phyloP scores from a whole-genome alignment of 2,797 vertebrate genomes.

The Antennarius maculatus region DNA sequence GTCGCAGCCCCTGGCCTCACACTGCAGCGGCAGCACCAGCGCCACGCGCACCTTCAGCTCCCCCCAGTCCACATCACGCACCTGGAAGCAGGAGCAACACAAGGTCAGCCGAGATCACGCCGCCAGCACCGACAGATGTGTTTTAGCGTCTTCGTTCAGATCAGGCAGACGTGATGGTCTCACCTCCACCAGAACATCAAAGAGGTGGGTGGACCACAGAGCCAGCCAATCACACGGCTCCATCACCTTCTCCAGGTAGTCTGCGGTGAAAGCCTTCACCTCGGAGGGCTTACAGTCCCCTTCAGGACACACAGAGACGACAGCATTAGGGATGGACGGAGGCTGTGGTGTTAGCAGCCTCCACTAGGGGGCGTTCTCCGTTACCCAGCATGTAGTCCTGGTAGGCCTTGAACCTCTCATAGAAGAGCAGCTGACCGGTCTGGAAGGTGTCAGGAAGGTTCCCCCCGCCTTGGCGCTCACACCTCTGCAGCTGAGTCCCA shows the following conservation, averaged over 20 bases:
- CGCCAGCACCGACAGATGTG: not conserved
- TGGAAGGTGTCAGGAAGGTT: too few relatives aligned
- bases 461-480: slow-evolving; percentile 34
- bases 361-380: too few relatives aligned
- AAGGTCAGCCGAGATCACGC: too few relatives aligned
- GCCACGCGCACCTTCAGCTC: slow-evolving; percentile 86
- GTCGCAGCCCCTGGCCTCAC: slow-evolving; percentile 80
- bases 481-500: slow-evolving; percentile 77
- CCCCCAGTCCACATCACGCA: slow-evolving; percentile 83
- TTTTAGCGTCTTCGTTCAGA: too few relatives aligned
- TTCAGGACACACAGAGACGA: slow-evolving; percentile 43
- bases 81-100: slow-evolving; percentile 73
- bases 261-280: slow-evolving; percentile 87
- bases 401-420: too few relatives aligned
- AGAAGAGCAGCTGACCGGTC: too few relatives aligned
- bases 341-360: too few relatives aligned
- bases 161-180: slow-evolving; percentile 27
- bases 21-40: slow-evolving; percentile 84
- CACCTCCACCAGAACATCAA: slow-evolving; percentile 92
- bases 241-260: slow-evolving; percentile 93
- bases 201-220: slow-evolving; percentile 89
- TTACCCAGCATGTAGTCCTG: too few relatives aligned
- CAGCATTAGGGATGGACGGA: not conserved
- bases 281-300: slow-evolving; percentile 97
- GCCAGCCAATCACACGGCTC: slow-evolving; percentile 92